phyloP scores from a whole-genome alignment of 2,797 vertebrate species.

The Stomatorhinus walkeri region DNA sequence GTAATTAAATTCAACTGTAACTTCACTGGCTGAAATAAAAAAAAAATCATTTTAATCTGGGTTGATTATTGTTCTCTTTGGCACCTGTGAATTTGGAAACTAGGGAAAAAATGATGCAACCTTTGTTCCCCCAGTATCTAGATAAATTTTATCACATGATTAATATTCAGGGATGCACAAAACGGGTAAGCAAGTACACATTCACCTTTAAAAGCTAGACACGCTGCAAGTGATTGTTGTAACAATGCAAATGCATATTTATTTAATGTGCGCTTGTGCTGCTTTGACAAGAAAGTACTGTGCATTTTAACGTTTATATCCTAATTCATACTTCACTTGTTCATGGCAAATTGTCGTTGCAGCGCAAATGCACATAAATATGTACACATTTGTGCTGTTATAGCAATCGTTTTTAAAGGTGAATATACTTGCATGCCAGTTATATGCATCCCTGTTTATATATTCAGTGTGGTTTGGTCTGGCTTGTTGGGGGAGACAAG shows the following conservation, averaged over 20 bases:
- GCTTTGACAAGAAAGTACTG: not conserved
- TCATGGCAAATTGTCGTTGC: not conserved
- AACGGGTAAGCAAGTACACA: not conserved
- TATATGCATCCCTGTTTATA: not conserved
- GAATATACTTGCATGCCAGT: not conserved
- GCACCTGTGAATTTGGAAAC: not conserved
- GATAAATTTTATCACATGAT: not conserved
- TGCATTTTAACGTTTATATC: not conserved
- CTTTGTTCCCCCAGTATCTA: not conserved
- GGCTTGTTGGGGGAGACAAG: not conserved
- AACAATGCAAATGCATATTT: not conserved
- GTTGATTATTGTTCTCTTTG: not conserved
- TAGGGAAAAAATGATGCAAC: not conserved
- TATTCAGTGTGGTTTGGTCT: not conserved
- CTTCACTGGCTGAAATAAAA: not conserved
- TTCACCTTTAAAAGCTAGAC: not conserved
- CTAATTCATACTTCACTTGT: not conserved
- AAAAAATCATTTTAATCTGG: not conserved
- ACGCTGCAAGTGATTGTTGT: not conserved
- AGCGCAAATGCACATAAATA: not conserved
- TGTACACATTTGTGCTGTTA: not conserved
- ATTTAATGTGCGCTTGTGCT: not conserved
- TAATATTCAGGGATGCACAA: not conserved
- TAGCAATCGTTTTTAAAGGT: not conserved
- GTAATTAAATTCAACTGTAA: not conserved